Evolutionary conservation across 2,113 vertebrate genomes (phyloP), one percentile per base, ranked within the genome.

Genomic region (Sebastes fasciatus): DNA sequence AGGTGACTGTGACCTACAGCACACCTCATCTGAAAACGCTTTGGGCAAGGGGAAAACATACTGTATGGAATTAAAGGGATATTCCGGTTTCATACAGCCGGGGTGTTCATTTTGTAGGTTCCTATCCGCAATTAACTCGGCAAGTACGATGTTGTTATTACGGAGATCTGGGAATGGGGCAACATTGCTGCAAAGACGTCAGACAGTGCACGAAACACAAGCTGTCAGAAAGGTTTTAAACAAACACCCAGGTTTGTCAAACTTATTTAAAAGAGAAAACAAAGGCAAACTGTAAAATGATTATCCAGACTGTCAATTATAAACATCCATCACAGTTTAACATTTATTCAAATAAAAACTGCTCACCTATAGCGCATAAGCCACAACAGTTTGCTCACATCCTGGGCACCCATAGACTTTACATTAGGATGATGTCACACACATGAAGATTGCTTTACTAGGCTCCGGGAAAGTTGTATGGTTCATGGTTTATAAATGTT

Each of bases 1-100:
- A 81, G 77, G 69, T 63, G 76, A 77, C 48, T n/a, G 67, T 63
- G 70, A 74, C 80, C 76, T 65, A 49, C 19, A 78, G 19, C 12
- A 12, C 51, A 60, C 26, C 26, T 78, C 48, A 43, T 57, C n/a
- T 51, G 11, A 81, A 68, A 64, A 16, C 5, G 6, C 75, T 13
- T 21, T 21, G n/a, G 46, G 66, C 4, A 8, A 43, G 26, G 9
- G 11, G 13, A 69, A 11, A 10, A 69, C 62, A 65, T 5, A 1
- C 16, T 14, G 0, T 12, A 19, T 60, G 42, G 3, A 68, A n/a
- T 72, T 42, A 23, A 74, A 61, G 1, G 6, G 6, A 21, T 4
- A 34, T 34, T 14, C 12, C 2, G 1, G 11, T 67, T 52, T 55
- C 34, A 21, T 1, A 34, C 4, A 43, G 40, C 9, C 9, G 14